phyloP scores from a whole-genome alignment of 2,113 vertebrate species.

The Tragulus kanchil region DNA sequence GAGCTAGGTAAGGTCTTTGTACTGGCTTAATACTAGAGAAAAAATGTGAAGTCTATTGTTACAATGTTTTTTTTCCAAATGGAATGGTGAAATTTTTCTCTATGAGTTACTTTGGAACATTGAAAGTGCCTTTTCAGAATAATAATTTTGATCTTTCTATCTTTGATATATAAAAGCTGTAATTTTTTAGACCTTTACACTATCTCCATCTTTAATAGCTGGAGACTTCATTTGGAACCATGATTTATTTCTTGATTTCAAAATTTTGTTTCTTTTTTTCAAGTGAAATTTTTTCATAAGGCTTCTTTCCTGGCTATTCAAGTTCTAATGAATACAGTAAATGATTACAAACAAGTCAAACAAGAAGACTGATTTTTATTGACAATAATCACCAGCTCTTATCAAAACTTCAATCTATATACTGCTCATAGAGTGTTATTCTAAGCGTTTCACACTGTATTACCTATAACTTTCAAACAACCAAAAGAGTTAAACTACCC shows the following conservation, averaged over 20 bases:
- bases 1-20: neutral
- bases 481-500: neutral
- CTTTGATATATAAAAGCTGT: neutral
- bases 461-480: neutral
- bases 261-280: neutral
- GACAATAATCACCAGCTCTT: neutral
- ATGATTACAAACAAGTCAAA: neutral
- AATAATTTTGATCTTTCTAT: neutral
- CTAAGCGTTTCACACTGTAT: neutral
- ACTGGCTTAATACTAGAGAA: neutral
- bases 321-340: neutral
- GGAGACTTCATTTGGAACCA: neutral
- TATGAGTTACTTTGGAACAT: neutral
- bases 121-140: neutral
- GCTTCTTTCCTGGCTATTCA: neutral
- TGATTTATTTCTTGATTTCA: neutral
- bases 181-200: neutral
- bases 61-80: neutral
- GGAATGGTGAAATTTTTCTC: neutral
- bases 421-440: neutral
- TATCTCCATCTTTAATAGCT: neutral
- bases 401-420: neutral
- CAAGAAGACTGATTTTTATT: constrained; percentile 28
- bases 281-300: neutral
- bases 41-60: neutral